A percentile compares a stretch with the other conserved stretches of the same genome.
Evolutionary conservation across 1,140 invertebrate genomes (phyloP).

Genomic region (Andrena cerasifolii): DNA sequence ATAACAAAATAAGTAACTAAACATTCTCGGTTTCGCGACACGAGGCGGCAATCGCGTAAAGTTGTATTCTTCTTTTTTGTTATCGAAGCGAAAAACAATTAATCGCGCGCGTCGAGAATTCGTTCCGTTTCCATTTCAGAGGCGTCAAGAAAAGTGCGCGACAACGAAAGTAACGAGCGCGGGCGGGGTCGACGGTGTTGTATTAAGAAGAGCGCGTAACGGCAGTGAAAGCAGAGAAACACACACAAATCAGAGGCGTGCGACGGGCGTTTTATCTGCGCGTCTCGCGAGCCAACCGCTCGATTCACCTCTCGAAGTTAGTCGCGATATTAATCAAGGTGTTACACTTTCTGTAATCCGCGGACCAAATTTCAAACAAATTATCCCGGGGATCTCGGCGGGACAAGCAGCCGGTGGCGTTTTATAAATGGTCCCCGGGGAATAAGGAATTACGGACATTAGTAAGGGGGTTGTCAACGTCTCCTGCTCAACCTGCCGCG

Average conservation of each 20-base stretch:
- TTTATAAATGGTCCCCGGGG: conserved; percentile 67
- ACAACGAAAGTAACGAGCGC: too few relatives aligned
- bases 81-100: conserved; percentile 15
- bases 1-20: conserved; percentile 14
- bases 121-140: not conserved
- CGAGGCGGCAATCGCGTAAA: not conserved
- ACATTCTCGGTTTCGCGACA: not conserved
- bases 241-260: conserved; percentile 49
- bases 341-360: conserved; percentile 68
- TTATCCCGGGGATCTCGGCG: conserved; percentile 62
- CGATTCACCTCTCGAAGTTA: conserved; percentile 61
- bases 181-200: not conserved
- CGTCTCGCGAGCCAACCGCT: conserved; percentile 39
- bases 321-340: conserved; percentile 61
- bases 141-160: too few relatives aligned
- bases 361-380: conserved; percentile 73
- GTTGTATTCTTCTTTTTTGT: too few relatives aligned
- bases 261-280: conserved; percentile 15
- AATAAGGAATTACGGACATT: conserved; percentile 71
- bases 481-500: conserved; percentile 51
- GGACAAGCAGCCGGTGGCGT: conserved; percentile 58
- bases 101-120: not conserved
- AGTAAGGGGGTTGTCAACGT: conserved; percentile 72
- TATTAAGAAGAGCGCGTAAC: not conserved
- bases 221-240: conserved; percentile 24